phyloP scores from a whole-genome alignment of 2,797 vertebrate species.

The Eidolon dupreanum region DNA sequence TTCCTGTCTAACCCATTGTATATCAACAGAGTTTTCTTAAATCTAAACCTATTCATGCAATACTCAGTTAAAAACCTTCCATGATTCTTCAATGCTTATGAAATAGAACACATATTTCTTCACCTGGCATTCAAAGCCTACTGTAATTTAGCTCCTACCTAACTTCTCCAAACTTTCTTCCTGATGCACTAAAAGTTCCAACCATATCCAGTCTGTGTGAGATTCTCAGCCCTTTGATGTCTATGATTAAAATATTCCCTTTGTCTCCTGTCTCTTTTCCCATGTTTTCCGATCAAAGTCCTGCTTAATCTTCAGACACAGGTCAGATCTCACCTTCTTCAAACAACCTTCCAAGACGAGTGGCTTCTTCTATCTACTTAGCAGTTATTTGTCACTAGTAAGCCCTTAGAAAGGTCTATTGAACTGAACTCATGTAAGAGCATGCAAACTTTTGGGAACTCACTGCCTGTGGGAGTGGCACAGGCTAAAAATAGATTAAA shows the following conservation, averaged over 20 bases:
- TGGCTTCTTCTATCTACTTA: not conserved
- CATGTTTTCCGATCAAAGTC: not conserved
- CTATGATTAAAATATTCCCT: not conserved
- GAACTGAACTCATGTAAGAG: not conserved
- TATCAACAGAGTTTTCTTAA: not conserved
- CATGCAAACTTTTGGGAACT: slow-evolving; percentile 24
- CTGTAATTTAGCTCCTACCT: not conserved
- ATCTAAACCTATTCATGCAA: not conserved
- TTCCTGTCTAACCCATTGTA: not conserved
- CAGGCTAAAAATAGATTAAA: not conserved
- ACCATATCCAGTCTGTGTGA: not conserved
- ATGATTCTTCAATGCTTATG: not conserved
- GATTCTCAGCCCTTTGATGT: not conserved
- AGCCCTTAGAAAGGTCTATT: not conserved
- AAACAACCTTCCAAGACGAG: not conserved
- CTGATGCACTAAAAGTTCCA: not conserved
- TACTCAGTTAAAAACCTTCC: not conserved
- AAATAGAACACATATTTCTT: not conserved
- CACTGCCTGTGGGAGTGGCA: not conserved
- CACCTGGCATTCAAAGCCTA: not conserved
- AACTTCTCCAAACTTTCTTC: not conserved
- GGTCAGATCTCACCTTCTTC: slow-evolving; percentile 12
- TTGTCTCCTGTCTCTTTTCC: not conserved
- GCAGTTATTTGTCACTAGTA: not conserved
- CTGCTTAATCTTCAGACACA: slow-evolving; percentile 16